These are phyloP conservation scores for Atta cephalotes DNA, from an alignment of 1,140 invertebrate genomes.

Conservation along the genomic window DNA sequence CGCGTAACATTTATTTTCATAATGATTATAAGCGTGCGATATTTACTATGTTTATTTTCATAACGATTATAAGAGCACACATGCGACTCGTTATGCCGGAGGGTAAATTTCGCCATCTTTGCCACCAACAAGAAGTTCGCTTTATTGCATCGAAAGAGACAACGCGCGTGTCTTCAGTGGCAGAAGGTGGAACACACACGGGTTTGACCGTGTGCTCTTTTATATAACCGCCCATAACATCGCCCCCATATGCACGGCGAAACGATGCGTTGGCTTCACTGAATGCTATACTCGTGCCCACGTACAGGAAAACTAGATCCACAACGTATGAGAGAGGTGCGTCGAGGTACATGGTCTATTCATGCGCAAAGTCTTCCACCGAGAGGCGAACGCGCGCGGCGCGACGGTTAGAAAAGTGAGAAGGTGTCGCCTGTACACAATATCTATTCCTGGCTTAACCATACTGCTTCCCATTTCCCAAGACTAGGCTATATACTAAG, in stretches of 20 bases:
- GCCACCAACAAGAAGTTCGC: not conserved
- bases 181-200: not conserved
- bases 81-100: not conserved
- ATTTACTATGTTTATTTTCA: constrained; percentile 28
- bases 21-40: not conserved
- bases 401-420: constrained; percentile 27
- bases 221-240: constrained; percentile 25
- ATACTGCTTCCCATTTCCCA: not conserved
- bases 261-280: constrained; percentile 41
- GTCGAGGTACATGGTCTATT: constrained; percentile 52
- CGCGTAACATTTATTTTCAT: constrained; percentile 36
- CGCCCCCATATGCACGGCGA: constrained; percentile 32
- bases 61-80: not conserved
- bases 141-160: constrained; percentile 19
- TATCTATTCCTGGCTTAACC: constrained; percentile 38
- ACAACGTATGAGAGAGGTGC: constrained; percentile 33
- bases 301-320: constrained; percentile 60
- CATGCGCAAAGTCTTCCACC: constrained; percentile 29
- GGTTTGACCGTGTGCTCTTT: constrained; percentile 25
- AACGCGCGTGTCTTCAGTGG: not conserved
- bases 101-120: constrained; percentile 8
- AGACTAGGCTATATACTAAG: not conserved
- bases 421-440: constrained; percentile 36
- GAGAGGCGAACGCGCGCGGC: constrained; percentile 24
- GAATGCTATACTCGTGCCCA: constrained; percentile 38